Base-by-base conservation (phyloP, 2,888 invertebrate genomes). In the Eremobia ochroleuca region DNA sequence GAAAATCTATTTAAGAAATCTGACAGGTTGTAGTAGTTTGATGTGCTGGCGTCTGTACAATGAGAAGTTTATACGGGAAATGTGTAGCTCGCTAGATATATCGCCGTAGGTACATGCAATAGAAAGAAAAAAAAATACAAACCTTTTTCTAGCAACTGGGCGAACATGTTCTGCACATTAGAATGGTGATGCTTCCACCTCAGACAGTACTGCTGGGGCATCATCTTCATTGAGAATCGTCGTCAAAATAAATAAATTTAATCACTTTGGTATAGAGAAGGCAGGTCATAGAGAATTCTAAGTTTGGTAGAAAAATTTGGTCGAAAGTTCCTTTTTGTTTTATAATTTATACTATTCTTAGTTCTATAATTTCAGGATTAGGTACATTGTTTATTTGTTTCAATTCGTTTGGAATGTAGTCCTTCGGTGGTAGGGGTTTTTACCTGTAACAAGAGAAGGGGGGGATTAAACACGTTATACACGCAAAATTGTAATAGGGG, bases 161-260 rank as follows among this genome's bases (percentile, higher is more conserved):
- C 98, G 96, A 99, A 99, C 98, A 98, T 98, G 52, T 98, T 98
- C 97, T 98, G 98, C 87, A 99, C 97, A 94, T 99, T 99, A 87
- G 98, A 98, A 95, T 99, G 98, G 96, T 99, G 99, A 95, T 99
- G 98, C 93, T 99, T 99, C 99, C 99, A 99, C 95, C 99, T 97
- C 89, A 99, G 97, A 94, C 99, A 99, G 97, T 99, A 99, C 96
- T 99, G 99, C 96, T 99, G 99, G 76, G 98, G 98, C 96, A 98
- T 97, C 98, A 98, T 98, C 77, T 90, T 94, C 88, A 85, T 82
- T 61, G 43, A 65, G 25, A 71, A 65, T 66, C 18, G 25, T 62
- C 62, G 79, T 68, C 75, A 73, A 79, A 85, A 89, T 88, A 75
- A 84, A 81, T 75, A 82, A 81, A 73, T 81, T 88, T 87, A 74